Conservation (phyloP, 2,797 vertebrate genomes). For the Chiroxiphia lanceolata region DNA sequence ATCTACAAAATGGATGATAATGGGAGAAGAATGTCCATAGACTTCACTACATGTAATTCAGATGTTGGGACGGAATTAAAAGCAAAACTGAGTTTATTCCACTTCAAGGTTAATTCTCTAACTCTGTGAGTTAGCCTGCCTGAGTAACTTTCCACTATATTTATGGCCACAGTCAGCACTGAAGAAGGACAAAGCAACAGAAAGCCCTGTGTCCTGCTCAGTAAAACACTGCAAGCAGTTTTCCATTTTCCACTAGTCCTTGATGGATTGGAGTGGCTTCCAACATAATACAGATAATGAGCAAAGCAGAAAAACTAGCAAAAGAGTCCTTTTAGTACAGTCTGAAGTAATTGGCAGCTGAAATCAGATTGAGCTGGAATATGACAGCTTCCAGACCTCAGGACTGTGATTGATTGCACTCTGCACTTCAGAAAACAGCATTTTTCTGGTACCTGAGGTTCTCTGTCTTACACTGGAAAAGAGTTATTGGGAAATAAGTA, state of each 20-base stretch:
- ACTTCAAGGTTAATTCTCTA: background rate
- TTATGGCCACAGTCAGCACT: background rate
- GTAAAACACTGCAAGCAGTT: background rate
- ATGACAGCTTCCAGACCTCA: background rate
- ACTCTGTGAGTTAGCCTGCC: background rate
- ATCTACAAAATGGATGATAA: background rate
- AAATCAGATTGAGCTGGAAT: background rate
- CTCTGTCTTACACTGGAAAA: background rate
- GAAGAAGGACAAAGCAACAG: background rate
- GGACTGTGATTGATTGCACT: background rate
- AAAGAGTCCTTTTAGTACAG: background rate
- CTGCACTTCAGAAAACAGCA: background rate
- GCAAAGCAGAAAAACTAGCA: background rate
- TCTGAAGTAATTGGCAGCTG: background rate
- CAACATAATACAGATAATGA: background rate
- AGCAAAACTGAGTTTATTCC: background rate
- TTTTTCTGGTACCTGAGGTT: background rate
- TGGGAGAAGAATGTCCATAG: background rate
- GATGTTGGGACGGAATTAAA: background rate
- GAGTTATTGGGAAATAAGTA: background rate
- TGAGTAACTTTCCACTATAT: background rate
- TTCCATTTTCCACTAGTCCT: background rate
- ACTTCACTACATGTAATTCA: background rate
- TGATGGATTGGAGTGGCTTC: background rate
- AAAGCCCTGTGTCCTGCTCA: background rate